Evolutionary conservation across 1,140 invertebrate species (phyloP).

Genomic region (Chrysoperla carnea): DNA sequence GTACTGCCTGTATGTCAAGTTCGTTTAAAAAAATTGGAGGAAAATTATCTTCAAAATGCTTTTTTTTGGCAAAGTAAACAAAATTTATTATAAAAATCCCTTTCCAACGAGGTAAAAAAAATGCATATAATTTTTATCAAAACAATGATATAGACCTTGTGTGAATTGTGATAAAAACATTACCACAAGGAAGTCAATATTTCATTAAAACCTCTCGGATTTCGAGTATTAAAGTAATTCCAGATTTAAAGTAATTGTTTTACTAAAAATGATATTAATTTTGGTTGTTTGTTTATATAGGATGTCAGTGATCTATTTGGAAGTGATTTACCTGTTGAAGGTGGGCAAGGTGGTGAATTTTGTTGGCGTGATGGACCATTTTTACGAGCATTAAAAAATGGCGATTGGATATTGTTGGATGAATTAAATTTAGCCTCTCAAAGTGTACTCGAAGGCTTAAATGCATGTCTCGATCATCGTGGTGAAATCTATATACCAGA

Average conservation of each 20-base stretch:
- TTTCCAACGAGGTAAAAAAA: no score
- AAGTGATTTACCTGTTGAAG: constrained; percentile 89
- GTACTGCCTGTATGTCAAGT: background rate
- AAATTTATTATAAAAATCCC: no score
- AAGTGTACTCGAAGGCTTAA: constrained; percentile 93
- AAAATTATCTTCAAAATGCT: background rate
- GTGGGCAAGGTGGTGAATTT: constrained; percentile 68
- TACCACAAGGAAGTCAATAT: no score
- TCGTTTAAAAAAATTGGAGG: background rate
- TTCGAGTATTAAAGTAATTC: no score
- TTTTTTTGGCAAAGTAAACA: background rate
- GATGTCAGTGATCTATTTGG: constrained; percentile 97
- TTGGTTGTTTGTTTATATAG: constrained; percentile 28
- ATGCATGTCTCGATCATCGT: constrained; percentile 96
- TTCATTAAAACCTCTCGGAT: no score
- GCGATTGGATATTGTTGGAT: constrained; percentile 95
- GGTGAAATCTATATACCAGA: constrained; percentile 94
- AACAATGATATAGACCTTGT: no score
- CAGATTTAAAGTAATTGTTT: no score
- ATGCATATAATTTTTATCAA: no score
- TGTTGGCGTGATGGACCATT: constrained; percentile 93
- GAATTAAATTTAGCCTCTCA: constrained; percentile 98
- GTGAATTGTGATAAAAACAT: no score
- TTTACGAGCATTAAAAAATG: constrained; percentile 75
- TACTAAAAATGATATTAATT: no score